Base-by-base conservation (phyloP, 2,797 vertebrate genomes). In the Hephaestus fuliginosus region DNA sequence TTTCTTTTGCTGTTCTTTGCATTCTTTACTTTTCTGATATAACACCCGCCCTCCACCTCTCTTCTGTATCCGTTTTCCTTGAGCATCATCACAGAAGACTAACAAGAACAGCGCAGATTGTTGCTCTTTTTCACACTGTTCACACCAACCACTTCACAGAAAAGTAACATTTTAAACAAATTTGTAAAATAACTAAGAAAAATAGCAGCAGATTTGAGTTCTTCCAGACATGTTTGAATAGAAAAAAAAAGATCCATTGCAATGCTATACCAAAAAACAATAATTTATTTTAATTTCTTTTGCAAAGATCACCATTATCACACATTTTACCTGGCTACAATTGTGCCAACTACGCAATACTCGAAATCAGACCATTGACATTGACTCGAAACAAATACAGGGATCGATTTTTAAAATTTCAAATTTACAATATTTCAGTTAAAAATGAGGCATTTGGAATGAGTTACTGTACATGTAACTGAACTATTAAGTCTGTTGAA, bases 241-340 rank as follows among this genome's bases (percentile, higher is more conserved):
- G 69, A 71, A 44, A 56, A 53, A 53, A 66, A 28, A 87, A 28
- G 15, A 62, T 57, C 33, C 80, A 41, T 11, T 78, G 69, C 56
- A 11, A 64, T 71, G 48, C 83, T 78, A 52, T 93, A 92, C 78
- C 86, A 90, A 96, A 97, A 97, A 96, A 93, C 95, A 97, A 98
- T 97, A 97, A 98, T 97, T 98, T 98, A 98, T 97, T 97, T 78
- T 86, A 73, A 89, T 92, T 93, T 93, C 82, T 92, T 96, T 94
- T 95, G 94, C 95, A 94, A 95, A 96, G 93, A 95, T 95, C 96
- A 99, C 97, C 97, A 95, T 96, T 95, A 97, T 95, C 96, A 96
- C 97, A 97, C 94, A 93, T 91, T 97, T 96, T 94, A 96, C 80
- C 94, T 96, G 96, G 95, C 96, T 98, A 98, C 95, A 96, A 95